phyloP scores from a whole-genome alignment of 2,113 vertebrate species.

The Hyla sarda region DNA sequence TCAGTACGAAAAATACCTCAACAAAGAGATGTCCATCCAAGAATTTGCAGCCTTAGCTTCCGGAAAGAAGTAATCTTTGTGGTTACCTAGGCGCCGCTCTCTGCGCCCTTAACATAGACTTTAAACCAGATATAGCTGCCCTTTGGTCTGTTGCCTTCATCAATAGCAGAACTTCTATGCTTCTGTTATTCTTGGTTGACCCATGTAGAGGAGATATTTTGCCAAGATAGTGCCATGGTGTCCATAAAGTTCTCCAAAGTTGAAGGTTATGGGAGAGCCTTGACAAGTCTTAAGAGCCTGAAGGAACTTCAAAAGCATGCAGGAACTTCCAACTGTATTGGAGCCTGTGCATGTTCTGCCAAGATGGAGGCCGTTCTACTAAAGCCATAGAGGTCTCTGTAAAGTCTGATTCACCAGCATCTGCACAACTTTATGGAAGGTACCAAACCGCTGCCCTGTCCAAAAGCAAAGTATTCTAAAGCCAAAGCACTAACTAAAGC shows the following conservation, averaged over 20 bases:
- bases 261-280: not conserved
- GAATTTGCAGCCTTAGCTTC: constrained; percentile 93
- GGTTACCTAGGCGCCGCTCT: constrained; percentile 29
- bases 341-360: not conserved
- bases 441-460: not conserved
- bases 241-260: not conserved
- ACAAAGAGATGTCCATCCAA: constrained; percentile 95
- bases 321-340: not conserved
- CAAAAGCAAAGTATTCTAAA: not conserved
- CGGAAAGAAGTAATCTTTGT: constrained; percentile 71
- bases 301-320: not conserved
- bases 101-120: constrained; percentile 59
- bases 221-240: not conserved
- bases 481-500: constrained; percentile 6
- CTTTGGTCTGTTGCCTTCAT: constrained; percentile 52
- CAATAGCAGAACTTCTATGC: constrained; percentile 63
- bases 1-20: constrained; percentile 88
- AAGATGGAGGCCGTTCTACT: not conserved
- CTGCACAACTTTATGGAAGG: constrained; percentile 13
- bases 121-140: constrained; percentile 62
- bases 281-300: not conserved
- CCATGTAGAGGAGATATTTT: not conserved
- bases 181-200: constrained; percentile 14
- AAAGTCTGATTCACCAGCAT: not conserved
- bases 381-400: not conserved